Conservation (phyloP, 1,140 invertebrate genomes). For the Drosophila dunni region DNA sequence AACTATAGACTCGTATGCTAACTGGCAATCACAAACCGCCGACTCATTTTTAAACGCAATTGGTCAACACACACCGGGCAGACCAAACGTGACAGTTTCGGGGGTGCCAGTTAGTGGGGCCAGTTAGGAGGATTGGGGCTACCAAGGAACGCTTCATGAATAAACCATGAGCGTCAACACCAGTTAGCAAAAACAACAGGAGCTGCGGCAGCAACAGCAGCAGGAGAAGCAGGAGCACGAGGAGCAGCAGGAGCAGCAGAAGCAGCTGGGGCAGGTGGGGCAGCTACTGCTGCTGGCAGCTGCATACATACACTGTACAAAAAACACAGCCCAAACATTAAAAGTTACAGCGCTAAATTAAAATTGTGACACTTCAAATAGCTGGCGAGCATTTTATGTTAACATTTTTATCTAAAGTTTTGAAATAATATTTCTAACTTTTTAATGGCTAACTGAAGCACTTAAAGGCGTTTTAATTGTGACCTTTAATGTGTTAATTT, state of each 20-base stretch:
- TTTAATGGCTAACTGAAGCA: too few relatives aligned
- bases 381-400: too few relatives aligned
- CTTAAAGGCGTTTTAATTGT: too few relatives aligned
- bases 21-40: conserved; percentile 62
- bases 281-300: conserved; percentile 6
- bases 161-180: conserved; percentile 63
- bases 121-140: background rate
- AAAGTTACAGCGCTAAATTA: too few relatives aligned
- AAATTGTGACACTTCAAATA: too few relatives aligned
- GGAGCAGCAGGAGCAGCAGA: conserved; percentile 7
- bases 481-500: too few relatives aligned
- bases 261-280: conserved; percentile 6
- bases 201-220: conserved; percentile 9
- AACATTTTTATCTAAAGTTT: too few relatives aligned
- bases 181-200: conserved; percentile 64
- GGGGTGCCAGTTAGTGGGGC: too few relatives aligned
- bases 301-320: conserved; percentile 7
- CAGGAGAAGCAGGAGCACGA: background rate
- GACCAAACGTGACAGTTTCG: conserved; percentile 15
- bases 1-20: conserved; percentile 34
- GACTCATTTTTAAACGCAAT: conserved; percentile 63
- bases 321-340: too few relatives aligned
- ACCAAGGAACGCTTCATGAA: conserved; percentile 51
- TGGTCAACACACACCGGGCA: conserved; percentile 51
- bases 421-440: too few relatives aligned